Base-by-base conservation (phyloP, 2,113 vertebrate species). In the Oreochromis niloticus region DNA sequence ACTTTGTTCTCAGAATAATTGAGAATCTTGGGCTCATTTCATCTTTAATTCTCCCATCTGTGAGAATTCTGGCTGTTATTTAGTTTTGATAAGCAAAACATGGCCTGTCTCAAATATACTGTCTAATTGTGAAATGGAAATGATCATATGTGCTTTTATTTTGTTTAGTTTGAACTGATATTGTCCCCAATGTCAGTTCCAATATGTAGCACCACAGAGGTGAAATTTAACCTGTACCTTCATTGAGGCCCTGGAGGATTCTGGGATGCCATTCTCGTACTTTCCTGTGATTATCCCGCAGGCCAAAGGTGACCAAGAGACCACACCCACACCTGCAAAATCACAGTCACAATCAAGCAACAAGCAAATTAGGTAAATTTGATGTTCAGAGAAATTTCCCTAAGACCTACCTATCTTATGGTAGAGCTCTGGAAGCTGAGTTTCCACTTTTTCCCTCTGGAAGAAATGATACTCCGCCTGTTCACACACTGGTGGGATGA, bases 251-350 rank as follows among this genome's bases (percentile, higher is more conserved):
- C 98, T 97, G 56, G 98, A 98, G 90, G 96, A 97, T 90, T 99
- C 98, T 80, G 98, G 98, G 78, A 99, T 97, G 1, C 98, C 98
- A 0, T 98, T 98, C 82, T 98, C 98, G 0, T 99, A 99, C 95
- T 99, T 99, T 87, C 98, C 98, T 80, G 98, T 98, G 95, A 99
- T 99, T 94, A 99, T 98, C 82, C 98, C 98, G 83, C 98, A 99
- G 89, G 98, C 98, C 56, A 99, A 95, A 1, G 98, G 98, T 27
- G 98, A 99, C 98, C 98, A 99, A 0, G 98, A 99, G 92, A 99
- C 98, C 13, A 98, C 98, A 19, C 98, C 98, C 4, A 99, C 98
- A 43, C 98, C 98, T 99, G 71, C n/a, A 36, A 85, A 2, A 17
- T 7, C 22, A 68, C 48, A 85, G 17, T 6, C 3, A 78, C 2